Conservation (phyloP, 1,140 invertebrate species). For the Drosophila orena region DNA sequence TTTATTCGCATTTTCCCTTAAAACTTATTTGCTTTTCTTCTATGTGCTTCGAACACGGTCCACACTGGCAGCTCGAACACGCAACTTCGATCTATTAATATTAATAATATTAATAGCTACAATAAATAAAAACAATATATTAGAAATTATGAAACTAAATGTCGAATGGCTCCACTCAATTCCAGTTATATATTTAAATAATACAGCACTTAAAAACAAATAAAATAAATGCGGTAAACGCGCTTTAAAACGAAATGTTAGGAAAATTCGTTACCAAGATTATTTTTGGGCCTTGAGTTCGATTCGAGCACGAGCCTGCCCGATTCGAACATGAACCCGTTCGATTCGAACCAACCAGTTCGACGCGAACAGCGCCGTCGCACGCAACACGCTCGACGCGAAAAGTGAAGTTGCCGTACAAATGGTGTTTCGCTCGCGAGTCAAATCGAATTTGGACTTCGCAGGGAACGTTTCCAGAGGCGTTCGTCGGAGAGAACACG, state of each 20-base stretch:
- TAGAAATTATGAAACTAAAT: no score
- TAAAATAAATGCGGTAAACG: no score
- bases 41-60: neutral
- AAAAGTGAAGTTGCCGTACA: neutral
- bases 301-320: no score
- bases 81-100: neutral
- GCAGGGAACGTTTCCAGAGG: conserved; percentile 2
- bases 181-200: no score
- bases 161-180: no score
- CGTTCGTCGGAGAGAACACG: conserved; percentile 1
- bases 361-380: neutral
- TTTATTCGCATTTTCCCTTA: neutral
- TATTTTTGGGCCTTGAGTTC: no score
- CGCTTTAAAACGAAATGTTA: no score
- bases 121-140: no score
- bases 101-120: no score
- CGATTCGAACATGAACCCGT: neutral
- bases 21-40: neutral
- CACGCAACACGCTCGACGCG: neutral
- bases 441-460: conserved; percentile 11
- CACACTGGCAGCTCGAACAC: neutral
- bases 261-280: no score
- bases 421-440: neutral
- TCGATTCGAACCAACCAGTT: neutral
- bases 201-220: no score